Evolutionary conservation across 1,140 invertebrate genomes (phyloP).

Genomic region (Agrilus planipennis): DNA sequence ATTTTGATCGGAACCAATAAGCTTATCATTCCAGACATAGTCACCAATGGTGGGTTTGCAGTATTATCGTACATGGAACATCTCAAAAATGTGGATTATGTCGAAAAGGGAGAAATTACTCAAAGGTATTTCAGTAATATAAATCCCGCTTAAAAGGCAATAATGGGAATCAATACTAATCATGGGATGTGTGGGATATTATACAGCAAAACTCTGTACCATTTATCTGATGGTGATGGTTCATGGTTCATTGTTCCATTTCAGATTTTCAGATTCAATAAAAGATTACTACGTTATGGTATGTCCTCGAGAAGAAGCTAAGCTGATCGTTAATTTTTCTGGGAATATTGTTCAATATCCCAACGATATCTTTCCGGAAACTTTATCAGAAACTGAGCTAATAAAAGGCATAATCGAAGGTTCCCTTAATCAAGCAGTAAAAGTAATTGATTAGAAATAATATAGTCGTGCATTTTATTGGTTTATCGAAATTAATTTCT

Average conservation of each 20-base stretch:
- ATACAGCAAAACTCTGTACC: background rate
- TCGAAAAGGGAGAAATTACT: background rate
- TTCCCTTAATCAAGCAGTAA: background rate
- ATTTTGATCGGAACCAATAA: slow-evolving; percentile 57
- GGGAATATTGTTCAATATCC: too few species aligned
- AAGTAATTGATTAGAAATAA: background rate
- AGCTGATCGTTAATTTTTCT: too few species aligned
- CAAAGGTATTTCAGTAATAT: background rate
- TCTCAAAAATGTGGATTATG: slow-evolving; percentile 44
- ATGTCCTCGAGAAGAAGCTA: too few species aligned
- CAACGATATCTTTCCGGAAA: slow-evolving; percentile 41
- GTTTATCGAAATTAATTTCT: slow-evolving; percentile 1
- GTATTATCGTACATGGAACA: slow-evolving; percentile 90
- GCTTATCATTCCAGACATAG: slow-evolving; percentile 75
- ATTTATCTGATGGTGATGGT: background rate
- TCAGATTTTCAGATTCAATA: background rate
- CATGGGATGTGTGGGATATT: slow-evolving; percentile 34
- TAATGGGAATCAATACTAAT: slow-evolving; percentile 61
- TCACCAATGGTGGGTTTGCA: slow-evolving; percentile 77
- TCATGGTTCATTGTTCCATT: background rate
- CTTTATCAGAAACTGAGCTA: background rate
- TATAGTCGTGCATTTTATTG: slow-evolving; percentile 1
- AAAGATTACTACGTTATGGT: too few species aligned
- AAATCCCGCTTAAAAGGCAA: slow-evolving; percentile 37
- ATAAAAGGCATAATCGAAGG: background rate